These are phyloP conservation scores for Ferrisia virgata DNA, from an alignment of 2,888 invertebrate genomes.

Conservation along the genomic window DNA sequence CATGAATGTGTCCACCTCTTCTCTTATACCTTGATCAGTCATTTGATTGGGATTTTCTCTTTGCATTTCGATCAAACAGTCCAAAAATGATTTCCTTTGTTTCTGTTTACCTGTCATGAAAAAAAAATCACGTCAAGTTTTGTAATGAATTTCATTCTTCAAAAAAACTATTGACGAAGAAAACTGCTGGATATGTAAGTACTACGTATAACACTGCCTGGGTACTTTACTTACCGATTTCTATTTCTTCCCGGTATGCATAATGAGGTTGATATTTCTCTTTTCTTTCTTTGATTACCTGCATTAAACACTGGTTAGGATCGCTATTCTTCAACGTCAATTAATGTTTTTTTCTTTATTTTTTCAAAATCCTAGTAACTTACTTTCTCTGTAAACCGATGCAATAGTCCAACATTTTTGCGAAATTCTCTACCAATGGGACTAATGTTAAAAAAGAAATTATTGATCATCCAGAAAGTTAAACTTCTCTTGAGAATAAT, in stretches of 20 bases:
- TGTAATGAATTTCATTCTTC: too few relatives aligned
- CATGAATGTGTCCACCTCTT: slow-evolving; percentile 50
- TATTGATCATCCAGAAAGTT: slow-evolving; percentile 47
- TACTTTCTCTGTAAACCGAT: slow-evolving; percentile 48
- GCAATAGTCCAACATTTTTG: slow-evolving; percentile 47
- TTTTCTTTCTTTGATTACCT: slow-evolving; percentile 44
- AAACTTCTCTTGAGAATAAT: slow-evolving; percentile 44
- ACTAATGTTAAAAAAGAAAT: slow-evolving; percentile 44
- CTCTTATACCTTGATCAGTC: slow-evolving; percentile 48
- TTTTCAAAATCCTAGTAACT: background rate
- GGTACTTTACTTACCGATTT: background rate
- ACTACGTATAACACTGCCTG: background rate
- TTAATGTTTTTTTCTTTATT: background rate
- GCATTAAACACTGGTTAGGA: background rate
- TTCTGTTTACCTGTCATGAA: slow-evolving; percentile 21
- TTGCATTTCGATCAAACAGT: slow-evolving; percentile 47
- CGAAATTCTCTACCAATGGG: slow-evolving; percentile 47
- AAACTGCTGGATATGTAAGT: background rate
- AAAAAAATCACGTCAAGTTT: background rate
- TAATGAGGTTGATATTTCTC: background rate
- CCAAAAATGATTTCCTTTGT: slow-evolving; percentile 47
- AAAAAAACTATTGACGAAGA: too few relatives aligned
- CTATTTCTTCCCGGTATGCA: background rate
- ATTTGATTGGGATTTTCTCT: slow-evolving; percentile 46
- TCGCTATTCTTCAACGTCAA: too few relatives aligned